Evolutionary conservation across 2,888 invertebrate species (phyloP).

Genomic region (Eulithis testata): DNA sequence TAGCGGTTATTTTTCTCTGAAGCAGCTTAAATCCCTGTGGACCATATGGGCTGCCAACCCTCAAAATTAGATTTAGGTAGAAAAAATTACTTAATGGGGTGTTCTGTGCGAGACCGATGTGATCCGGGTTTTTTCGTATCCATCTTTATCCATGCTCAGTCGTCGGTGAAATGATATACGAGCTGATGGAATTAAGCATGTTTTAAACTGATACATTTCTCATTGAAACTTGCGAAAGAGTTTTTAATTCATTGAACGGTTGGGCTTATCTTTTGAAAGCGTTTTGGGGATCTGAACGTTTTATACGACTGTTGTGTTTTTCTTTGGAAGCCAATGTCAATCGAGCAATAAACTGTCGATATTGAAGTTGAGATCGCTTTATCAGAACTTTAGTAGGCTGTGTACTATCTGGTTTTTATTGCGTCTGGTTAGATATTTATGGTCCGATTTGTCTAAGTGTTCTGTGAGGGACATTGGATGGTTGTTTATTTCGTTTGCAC

Average conservation of each 20-base stretch:
- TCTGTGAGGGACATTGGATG: not conserved
- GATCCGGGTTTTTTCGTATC: slow-evolving; percentile 58
- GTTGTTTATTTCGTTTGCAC: not conserved
- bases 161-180: slow-evolving; percentile 50
- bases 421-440: slow-evolving; percentile 4
- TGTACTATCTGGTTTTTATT: slow-evolving; percentile 3
- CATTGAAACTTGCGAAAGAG: slow-evolving; percentile 19
- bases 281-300: not conserved
- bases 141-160: slow-evolving; percentile 53
- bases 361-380: not conserved
- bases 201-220: slow-evolving; percentile 25
- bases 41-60: slow-evolving; percentile 78
- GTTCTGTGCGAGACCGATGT: slow-evolving; percentile 72
- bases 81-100: slow-evolving; percentile 83
- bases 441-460: not conserved
- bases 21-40: slow-evolving; percentile 63
- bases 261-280: slow-evolving; percentile 8
- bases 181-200: slow-evolving; percentile 36
- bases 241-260: slow-evolving; percentile 5
- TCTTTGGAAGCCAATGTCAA: not conserved
- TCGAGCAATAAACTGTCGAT: not conserved
- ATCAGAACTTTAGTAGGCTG: not conserved
- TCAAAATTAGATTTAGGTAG: slow-evolving; percentile 76
- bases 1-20: slow-evolving; percentile 48
- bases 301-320: not conserved